Percentiles rank a stretch among this genome's conserved stretches.
These are phyloP conservation scores for Solenopsis invicta DNA, from an alignment of 1,140 invertebrate genomes.

Conservation along the genomic window DNA sequence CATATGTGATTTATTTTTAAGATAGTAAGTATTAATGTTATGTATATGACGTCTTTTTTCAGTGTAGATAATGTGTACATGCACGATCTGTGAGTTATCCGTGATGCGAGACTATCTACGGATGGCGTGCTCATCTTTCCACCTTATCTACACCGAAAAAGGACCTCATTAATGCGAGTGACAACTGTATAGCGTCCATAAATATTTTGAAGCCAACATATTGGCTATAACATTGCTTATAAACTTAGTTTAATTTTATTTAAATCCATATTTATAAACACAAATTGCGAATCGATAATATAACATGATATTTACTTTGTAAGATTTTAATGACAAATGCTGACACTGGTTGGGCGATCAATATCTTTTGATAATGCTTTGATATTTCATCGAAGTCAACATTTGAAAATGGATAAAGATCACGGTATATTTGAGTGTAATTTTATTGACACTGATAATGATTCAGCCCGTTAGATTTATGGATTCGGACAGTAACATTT, in stretches of 20 bases:
- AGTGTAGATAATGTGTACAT: no score
- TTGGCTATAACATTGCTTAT: slow-evolving; percentile 96
- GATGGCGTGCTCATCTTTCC: no score
- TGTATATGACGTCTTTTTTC: no score
- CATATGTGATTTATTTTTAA: no score
- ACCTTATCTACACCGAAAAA: no score
- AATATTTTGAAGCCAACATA: slow-evolving; percentile 99
- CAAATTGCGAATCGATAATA: not conserved
- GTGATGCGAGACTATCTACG: no score
- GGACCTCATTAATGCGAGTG: no score
- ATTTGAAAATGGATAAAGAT: slow-evolving; percentile 91
- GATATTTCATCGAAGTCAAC: slow-evolving; percentile 91
- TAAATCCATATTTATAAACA: slow-evolving; percentile 30
- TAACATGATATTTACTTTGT: slow-evolving; percentile 88
- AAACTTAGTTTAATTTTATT: slow-evolving; percentile 87
- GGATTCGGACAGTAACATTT: slow-evolving; percentile 92
- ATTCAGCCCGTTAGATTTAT: slow-evolving; percentile 90
- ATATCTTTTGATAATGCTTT: slow-evolving; percentile 89
- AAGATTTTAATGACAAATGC: slow-evolving; percentile 97
- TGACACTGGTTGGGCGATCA: slow-evolving; percentile 92
- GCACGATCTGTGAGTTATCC: no score
- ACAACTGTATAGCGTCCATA: slow-evolving; percentile 95
- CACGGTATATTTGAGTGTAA: slow-evolving; percentile 91
- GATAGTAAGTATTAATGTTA: no score
- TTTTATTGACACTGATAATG: slow-evolving; percentile 90